Percentiles rank a stretch among this genome's conserved stretches.
Evolutionary conservation across 2,888 invertebrate genomes (phyloP).

Genomic region (Agrochola lota): DNA sequence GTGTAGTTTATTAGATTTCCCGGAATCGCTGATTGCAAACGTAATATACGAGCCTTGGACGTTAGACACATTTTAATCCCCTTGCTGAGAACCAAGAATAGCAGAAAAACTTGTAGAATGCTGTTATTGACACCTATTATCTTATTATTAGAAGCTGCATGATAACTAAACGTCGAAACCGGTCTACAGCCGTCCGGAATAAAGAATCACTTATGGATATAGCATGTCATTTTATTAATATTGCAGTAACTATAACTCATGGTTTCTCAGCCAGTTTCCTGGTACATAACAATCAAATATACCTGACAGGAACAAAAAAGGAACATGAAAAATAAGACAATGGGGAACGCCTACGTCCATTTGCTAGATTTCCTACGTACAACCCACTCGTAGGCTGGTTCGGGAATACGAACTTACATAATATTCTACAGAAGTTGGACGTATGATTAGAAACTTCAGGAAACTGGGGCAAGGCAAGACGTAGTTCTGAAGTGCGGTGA

Average conservation of each 20-base stretch:
- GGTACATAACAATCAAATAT: constrained; percentile 32
- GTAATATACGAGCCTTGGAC: constrained; percentile 26
- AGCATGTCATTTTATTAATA: constrained; percentile 16
- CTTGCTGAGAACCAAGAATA: constrained; percentile 9
- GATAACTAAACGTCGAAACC: constrained; percentile 45
- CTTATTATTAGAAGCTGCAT: constrained; percentile 51
- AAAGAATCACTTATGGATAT: constrained; percentile 33
- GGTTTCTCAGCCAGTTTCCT: constrained; percentile 33
- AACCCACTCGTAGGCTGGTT: constrained; percentile 57
- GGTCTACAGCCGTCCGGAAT: constrained; percentile 26
- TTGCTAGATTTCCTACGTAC: constrained; percentile 42
- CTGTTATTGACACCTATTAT: constrained; percentile 47
- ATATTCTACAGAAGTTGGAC: constrained; percentile 55
- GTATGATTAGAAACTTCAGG: constrained; percentile 62
- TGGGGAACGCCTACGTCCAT: constrained; percentile 63
- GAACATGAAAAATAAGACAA: constrained; percentile 61
- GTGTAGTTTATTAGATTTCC: constrained; percentile 43
- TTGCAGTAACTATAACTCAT: constrained; percentile 47
- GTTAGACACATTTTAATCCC: constrained; percentile 5
- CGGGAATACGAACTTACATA: constrained; percentile 56
- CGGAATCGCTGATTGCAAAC: constrained; percentile 39
- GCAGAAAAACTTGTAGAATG: constrained; percentile 43
- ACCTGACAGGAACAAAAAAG: constrained; percentile 50
- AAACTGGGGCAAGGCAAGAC: constrained; percentile 56
- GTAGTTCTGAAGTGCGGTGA: constrained; percentile 58